These are phyloP conservation scores for Plusia festucae DNA, from an alignment of 2,888 invertebrate genomes.

Conservation along the genomic window DNA sequence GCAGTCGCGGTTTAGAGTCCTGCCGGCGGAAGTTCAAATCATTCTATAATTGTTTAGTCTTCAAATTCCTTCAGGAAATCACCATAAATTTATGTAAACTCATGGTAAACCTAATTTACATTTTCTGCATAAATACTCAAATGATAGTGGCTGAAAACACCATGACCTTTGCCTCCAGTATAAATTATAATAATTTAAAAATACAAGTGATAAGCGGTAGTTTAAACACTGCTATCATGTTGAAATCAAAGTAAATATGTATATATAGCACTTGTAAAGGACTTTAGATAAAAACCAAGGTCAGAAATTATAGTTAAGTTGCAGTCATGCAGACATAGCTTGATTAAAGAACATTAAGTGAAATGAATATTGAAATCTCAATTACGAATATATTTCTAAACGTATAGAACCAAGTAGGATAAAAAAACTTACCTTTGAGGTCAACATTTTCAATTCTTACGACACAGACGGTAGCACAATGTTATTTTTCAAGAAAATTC, in stretches of 20 bases:
- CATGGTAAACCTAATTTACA: not conserved
- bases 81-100: not conserved
- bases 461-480: conserved; percentile 6
- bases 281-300: conserved; percentile 15
- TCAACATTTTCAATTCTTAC: conserved; percentile 38
- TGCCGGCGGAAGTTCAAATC: too few species aligned
- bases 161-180: conserved; percentile 6
- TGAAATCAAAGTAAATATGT: not conserved
- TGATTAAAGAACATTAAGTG: not conserved
- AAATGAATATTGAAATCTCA: not conserved
- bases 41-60: too few species aligned
- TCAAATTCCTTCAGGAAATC: not conserved
- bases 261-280: not conserved
- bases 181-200: conserved; percentile 3
- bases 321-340: conserved; percentile 30
- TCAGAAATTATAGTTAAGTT: conserved; percentile 7
- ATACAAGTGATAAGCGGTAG: not conserved
- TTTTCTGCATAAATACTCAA: not conserved
- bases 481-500: conserved; percentile 17
- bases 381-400: not conserved
- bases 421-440: conserved; percentile 49
- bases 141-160: not conserved
- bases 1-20: too few species aligned
- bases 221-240: not conserved
- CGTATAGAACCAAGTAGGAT: not conserved